Evolutionary conservation across 2,797 vertebrate species (phyloP).

Genomic region (Rhyacichthys aspro): DNA sequence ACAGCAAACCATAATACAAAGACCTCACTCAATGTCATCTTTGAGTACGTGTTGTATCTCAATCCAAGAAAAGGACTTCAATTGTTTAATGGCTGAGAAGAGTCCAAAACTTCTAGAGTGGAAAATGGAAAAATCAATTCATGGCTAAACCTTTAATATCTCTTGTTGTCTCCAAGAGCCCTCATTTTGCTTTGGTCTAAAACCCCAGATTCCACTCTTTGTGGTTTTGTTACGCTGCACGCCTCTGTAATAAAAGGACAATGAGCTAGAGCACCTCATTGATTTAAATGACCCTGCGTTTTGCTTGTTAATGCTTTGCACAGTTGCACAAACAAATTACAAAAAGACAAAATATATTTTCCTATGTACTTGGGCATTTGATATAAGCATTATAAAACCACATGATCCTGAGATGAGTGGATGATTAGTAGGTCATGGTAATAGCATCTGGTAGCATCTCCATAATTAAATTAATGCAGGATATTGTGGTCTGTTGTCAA

Average conservation of each 20-base stretch:
- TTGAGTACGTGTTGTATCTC: not conserved
- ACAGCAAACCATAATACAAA: not conserved
- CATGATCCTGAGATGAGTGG: constrained; percentile 6
- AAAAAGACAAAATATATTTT: constrained; percentile 1
- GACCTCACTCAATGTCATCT: not conserved
- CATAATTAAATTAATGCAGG: constrained; percentile 2
- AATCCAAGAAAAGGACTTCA: not conserved
- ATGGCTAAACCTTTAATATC: constrained; percentile 12
- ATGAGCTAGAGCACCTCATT: constrained; percentile 25
- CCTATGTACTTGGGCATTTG: not conserved
- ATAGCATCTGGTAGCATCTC: not conserved
- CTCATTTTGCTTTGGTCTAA: constrained; percentile 12
- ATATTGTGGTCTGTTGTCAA: not conserved
- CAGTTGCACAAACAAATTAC: not conserved
- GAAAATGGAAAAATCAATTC: constrained; percentile 23
- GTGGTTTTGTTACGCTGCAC: constrained; percentile 1
- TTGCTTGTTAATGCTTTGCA: not conserved
- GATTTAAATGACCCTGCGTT: not conserved
- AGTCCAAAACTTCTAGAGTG: constrained; percentile 1
- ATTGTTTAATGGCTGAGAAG: constrained; percentile 1
- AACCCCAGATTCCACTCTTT: constrained; percentile 43
- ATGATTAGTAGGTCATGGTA: constrained; percentile 6
- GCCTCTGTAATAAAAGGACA: constrained; percentile 19
- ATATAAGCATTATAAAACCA: not conserved
- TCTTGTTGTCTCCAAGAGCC: constrained; percentile 15